Percentiles rank a stretch among this genome's conserved stretches.
Conservation (phyloP, 2,888 invertebrate genomes). For the Lucinisca nassula region DNA sequence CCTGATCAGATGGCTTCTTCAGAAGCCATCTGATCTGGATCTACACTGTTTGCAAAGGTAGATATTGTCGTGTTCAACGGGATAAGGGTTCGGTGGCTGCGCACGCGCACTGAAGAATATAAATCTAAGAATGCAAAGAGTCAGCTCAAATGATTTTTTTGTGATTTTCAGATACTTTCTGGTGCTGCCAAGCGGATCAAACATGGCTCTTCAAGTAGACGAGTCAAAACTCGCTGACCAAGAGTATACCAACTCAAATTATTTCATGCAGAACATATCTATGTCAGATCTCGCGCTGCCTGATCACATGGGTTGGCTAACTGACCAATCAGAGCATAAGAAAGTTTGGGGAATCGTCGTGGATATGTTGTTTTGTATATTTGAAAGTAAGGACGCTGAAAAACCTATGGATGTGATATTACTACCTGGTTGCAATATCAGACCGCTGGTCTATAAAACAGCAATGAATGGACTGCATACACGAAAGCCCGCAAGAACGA, state of each 20-base stretch:
- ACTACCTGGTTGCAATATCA: slow-evolving; percentile 79
- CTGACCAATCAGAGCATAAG: slow-evolving; percentile 73
- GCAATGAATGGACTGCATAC: slow-evolving; percentile 69
- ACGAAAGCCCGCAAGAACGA: slow-evolving; percentile 68
- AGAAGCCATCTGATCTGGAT: too few relatives aligned
- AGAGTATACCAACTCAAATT: slow-evolving; percentile 25
- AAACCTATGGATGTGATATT: slow-evolving; percentile 76
- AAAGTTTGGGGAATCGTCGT: slow-evolving; percentile 81
- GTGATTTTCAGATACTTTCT: slow-evolving; percentile 60
- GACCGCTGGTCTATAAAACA: slow-evolving; percentile 77
- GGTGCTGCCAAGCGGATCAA: slow-evolving; percentile 43
- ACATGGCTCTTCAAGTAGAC: slow-evolving; percentile 64
- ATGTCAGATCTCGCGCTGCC: slow-evolving; percentile 75
- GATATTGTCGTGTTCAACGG: too few relatives aligned
- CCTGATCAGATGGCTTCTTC: too few relatives aligned
- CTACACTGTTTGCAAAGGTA: too few relatives aligned
- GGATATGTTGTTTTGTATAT: slow-evolving; percentile 82
- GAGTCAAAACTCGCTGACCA: slow-evolving; percentile 27
- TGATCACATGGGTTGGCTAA: slow-evolving; percentile 81
- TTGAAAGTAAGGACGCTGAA: slow-evolving; percentile 72
- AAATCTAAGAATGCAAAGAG: too few relatives aligned
- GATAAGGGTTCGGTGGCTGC: too few relatives aligned
- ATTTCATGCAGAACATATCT: slow-evolving; percentile 65
- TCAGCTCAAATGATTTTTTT: too few relatives aligned
- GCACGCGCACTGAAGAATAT: too few relatives aligned